A percentile compares a stretch with the other conserved stretches of the same genome.
Conservation (phyloP, 2,113 vertebrate genomes). For the Micromys minutus region DNA sequence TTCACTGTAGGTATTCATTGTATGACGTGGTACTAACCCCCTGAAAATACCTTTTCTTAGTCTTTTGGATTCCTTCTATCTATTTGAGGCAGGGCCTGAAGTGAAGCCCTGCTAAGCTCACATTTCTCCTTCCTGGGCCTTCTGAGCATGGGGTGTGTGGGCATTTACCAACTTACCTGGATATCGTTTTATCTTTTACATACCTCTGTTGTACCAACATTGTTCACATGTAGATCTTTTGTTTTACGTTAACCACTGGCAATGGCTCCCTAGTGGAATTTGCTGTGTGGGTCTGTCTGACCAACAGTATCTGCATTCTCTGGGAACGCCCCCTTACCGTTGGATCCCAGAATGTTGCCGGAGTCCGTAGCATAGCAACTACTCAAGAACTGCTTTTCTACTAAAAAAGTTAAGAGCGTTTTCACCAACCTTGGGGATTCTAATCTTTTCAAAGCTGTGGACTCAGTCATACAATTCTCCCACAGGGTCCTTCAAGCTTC, state of each 20-base stretch:
- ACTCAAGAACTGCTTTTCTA: not conserved
- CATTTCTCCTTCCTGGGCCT: not conserved
- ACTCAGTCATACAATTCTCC: not conserved
- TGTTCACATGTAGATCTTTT: not conserved
- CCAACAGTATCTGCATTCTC: not conserved
- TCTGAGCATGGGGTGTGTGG: not conserved
- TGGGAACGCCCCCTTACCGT: not conserved
- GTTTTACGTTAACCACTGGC: not conserved
- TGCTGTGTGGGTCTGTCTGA: not conserved
- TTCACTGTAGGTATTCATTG: not conserved
- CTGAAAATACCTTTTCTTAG: not conserved
- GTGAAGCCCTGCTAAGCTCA: not conserved
- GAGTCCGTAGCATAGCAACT: not conserved
- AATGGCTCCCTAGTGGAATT: not conserved
- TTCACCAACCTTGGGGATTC: not conserved
- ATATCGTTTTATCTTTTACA: not conserved
- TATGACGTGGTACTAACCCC: not conserved
- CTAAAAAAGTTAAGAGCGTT: not conserved
- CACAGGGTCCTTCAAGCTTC: not conserved
- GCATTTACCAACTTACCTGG: not conserved
- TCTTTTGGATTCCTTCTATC: not conserved
- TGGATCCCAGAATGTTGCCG: not conserved
- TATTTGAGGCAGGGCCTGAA: not conserved
- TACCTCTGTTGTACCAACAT: not conserved
- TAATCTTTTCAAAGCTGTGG: not conserved